Conservation (phyloP, 2,888 invertebrate genomes). For the Anthophora plumipes region DNA sequence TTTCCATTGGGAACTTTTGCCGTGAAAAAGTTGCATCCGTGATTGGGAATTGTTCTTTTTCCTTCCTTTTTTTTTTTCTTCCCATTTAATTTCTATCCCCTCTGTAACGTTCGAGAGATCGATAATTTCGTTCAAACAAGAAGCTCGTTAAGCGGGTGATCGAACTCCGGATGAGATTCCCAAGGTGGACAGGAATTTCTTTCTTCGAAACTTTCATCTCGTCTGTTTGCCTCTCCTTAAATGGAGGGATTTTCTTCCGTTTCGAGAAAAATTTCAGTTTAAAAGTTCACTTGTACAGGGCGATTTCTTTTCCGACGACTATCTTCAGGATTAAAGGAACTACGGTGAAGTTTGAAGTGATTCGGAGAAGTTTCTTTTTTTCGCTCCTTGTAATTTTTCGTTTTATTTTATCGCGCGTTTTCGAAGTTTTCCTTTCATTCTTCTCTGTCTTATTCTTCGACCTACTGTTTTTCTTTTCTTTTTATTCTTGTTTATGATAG, state of each 20-base stretch:
- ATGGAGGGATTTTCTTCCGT: neutral
- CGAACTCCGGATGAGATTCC: constrained; percentile 18
- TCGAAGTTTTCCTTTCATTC: no score
- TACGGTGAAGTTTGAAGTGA: no score
- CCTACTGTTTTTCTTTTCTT: no score
- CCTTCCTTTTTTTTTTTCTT: neutral
- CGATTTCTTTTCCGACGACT: neutral
- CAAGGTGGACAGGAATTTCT: neutral
- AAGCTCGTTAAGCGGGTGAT: constrained; percentile 10
- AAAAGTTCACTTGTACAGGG: neutral
- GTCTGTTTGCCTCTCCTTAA: neutral
- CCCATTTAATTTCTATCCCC: neutral
- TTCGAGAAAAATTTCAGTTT: neutral
- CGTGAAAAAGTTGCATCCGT: neutral
- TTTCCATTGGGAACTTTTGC: neutral
- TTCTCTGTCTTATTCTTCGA: no score
- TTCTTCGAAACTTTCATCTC: neutral
- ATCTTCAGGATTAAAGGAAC: neutral
- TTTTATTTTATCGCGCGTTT: no score
- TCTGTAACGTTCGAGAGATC: neutral
- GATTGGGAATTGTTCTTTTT: constrained; percentile 4
- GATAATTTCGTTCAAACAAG: constrained; percentile 11
- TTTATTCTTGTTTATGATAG: no score
- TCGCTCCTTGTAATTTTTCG: no score
- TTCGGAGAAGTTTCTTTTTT: no score